Base-by-base conservation (phyloP, 2,888 invertebrate genomes). In the Blastobasis lacticolella region DNA sequence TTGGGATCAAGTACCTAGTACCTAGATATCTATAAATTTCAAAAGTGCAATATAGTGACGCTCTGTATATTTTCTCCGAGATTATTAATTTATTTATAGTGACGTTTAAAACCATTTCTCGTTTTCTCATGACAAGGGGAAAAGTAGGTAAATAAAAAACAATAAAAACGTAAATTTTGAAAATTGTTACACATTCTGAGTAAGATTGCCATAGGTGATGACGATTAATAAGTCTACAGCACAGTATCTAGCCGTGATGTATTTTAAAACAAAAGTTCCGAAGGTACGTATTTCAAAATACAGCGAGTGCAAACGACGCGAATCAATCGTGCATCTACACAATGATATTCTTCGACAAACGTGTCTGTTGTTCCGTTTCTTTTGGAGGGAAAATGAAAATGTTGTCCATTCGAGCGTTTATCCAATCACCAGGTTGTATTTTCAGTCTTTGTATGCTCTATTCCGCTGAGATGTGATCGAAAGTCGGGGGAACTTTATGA, bases 381-480 rank as follows among this genome's bases (percentile, higher is more conserved):
- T 59, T 64, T 57, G 55, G 57, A 58, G 61, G 37, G 63, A 66
- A 73, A 75, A 77, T 73, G 73, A 76, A 75, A 78, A 73, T 73
- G 66, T 66, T 65, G 69, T 66, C 64, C 68, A 66, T 65, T 60
- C 60, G 53, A 72, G 61, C 68, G 67, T 69, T 70, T 69, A 71
- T 65, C 68, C 73, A 73, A 75, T 76, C 69, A 76, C 73, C 58
- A 66, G 52, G 45, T 4, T 46, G 36, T 43, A 9, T 47, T 45
- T 53, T 10, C 55, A 7, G 23, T 6, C 6, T 48, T 37, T 2
- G 10, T 4, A 5, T 9, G 47, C 50, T 52, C 48, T 49, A 50
- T 38, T 37, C 8, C 8, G 37, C 40, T 0, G 23, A 10, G 10
- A 51, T 59, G 61, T 48, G 51, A 58, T 47, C n/a, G 38, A 54